phyloP scores from a whole-genome alignment of 1,140 invertebrate genomes.

The Papilio aristodemus region DNA sequence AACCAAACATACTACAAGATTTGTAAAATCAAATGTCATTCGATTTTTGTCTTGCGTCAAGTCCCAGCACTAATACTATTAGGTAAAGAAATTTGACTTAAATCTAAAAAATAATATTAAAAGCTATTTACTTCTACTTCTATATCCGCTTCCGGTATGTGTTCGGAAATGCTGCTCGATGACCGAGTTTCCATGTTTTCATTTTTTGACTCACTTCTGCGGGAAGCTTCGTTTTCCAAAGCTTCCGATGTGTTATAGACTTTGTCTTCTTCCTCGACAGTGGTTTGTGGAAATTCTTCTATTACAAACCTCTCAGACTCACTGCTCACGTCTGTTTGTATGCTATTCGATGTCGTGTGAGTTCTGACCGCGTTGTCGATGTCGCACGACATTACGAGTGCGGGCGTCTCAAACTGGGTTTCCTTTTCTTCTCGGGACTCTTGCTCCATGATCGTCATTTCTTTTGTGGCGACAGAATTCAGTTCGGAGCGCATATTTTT shows the following conservation, averaged over 20 bases:
- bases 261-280: constrained; percentile 11
- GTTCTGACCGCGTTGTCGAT: background rate
- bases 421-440: constrained; percentile 4
- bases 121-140: constrained; percentile 26
- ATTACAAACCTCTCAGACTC: constrained; percentile 10
- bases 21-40: too few relatives aligned
- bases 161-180: constrained; percentile 39
- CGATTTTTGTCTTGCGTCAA: too few relatives aligned
- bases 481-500: background rate
- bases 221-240: background rate
- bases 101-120: background rate
- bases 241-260: background rate
- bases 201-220: background rate
- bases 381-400: background rate
- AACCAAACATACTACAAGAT: too few relatives aligned
- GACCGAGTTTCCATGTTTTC: constrained; percentile 19
- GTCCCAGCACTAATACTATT: too few relatives aligned
- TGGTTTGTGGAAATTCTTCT: constrained; percentile 1
- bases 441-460: constrained; percentile 13
- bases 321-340: constrained; percentile 6
- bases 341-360: background rate
- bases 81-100: too few relatives aligned
- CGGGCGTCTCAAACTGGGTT: background rate
- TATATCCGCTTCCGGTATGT: constrained; percentile 3
- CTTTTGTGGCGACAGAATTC: background rate